A percentile compares a stretch with the other conserved stretches of the same genome.
phyloP scores from a whole-genome alignment of 2,888 invertebrate species.

The Linyphia triangularis region DNA sequence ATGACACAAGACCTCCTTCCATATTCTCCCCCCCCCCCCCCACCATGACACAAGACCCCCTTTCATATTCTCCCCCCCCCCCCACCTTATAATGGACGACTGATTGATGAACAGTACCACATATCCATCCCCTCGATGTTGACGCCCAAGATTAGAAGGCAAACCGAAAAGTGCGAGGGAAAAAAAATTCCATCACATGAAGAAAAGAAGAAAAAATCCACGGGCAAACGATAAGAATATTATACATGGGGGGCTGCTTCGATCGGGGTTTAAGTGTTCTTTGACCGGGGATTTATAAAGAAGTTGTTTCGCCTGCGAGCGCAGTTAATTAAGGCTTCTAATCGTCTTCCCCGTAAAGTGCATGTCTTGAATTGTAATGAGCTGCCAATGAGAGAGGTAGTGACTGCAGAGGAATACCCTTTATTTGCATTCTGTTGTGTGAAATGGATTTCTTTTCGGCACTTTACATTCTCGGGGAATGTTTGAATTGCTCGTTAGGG shows the following conservation, averaged over 20 bases:
- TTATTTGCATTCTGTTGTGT: conserved; percentile 18
- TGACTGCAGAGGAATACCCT: background rate
- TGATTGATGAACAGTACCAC: conserved; percentile 57
- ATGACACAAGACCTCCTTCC: background rate
- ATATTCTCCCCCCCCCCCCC: background rate
- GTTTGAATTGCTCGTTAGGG: background rate
- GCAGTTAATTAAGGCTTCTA: conserved; percentile 58
- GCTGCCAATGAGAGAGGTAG: conserved; percentile 10
- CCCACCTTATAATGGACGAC: conserved; percentile 41
- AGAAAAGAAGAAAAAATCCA: conserved; percentile 26
- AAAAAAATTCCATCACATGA: conserved; percentile 14
- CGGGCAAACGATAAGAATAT: conserved; percentile 24
- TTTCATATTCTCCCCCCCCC: no score
- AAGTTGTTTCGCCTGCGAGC: conserved; percentile 60
- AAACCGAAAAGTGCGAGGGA: conserved; percentile 7
- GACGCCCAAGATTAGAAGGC: conserved; percentile 70
- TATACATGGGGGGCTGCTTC: background rate
- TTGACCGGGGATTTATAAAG: conserved; percentile 33
- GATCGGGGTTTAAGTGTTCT: conserved; percentile 58
- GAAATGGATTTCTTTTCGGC: background rate
- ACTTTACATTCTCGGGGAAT: no score
- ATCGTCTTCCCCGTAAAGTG: background rate
- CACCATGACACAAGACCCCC: background rate
- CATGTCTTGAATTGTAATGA: conserved; percentile 48
- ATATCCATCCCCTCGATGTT: conserved; percentile 32